phyloP scores from a whole-genome alignment of 1,140 invertebrate species.

The Ephestia elutella region DNA sequence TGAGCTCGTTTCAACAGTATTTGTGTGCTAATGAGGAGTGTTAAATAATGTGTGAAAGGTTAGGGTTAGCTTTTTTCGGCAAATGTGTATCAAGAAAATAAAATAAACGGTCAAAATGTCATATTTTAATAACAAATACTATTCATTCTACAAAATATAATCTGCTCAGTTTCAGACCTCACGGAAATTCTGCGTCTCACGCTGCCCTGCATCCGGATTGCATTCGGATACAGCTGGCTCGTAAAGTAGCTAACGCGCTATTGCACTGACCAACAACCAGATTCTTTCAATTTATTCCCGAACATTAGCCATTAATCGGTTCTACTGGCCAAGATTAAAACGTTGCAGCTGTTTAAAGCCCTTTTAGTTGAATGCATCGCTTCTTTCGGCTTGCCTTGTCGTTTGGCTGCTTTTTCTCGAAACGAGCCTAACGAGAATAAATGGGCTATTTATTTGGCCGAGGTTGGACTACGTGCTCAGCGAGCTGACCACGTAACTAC shows the following conservation, averaged over 20 bases:
- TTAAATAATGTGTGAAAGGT: not conserved
- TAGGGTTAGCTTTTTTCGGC: not conserved
- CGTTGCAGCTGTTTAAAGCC: not conserved
- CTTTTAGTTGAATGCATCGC: slow-evolving; percentile 4
- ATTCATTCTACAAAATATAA: too few relatives aligned
- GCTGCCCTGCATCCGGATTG: slow-evolving; percentile 20
- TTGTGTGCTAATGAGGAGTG: not conserved
- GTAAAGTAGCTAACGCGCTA: slow-evolving; percentile 17
- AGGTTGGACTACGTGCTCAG: slow-evolving; percentile 23
- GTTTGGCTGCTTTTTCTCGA: slow-evolving; percentile 18
- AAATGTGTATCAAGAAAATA: too few relatives aligned
- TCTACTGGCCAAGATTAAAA: not conserved
- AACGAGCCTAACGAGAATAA: slow-evolving; percentile 32
- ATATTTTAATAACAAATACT: too few relatives aligned
- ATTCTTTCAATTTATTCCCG: slow-evolving; percentile 4
- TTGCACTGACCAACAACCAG: not conserved
- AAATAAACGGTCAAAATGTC: too few relatives aligned
- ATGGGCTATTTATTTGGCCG: slow-evolving; percentile 39
- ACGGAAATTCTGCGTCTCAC: too few relatives aligned
- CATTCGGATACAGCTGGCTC: slow-evolving; percentile 31
- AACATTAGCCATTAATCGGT: not conserved
- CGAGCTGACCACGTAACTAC: slow-evolving; percentile 23
- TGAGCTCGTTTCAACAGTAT: not conserved
- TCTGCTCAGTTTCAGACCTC: too few relatives aligned
- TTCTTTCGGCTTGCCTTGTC: not conserved